Base-by-base conservation (phyloP, 2,797 vertebrate genomes). In the Furcifer pardalis region DNA sequence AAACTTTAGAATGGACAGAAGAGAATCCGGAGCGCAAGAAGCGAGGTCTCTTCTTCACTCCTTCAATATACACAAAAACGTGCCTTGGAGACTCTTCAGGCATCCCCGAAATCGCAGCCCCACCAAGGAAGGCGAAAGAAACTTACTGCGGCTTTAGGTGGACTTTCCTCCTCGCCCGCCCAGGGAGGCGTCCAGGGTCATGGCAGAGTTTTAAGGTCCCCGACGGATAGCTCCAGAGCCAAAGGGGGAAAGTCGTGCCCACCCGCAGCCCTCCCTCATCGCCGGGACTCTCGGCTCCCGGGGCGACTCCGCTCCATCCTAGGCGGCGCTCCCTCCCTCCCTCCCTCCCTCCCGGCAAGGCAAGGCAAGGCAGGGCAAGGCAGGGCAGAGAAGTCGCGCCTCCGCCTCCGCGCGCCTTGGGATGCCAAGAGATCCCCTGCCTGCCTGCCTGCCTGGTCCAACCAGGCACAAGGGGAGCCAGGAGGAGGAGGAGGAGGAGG, bases 111-210 rank as follows among this genome's bases (percentile, higher is more conserved):
- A n/a, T 65, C 27, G 10, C 19, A 32, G 15, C 37, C 13, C 37
- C 4, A 40, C 59, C 5, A 77, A 35, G 59, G 15, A 3, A 25
- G 25, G 2, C 3, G 32, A 73, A 79, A 8, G 66, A 71, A 84
- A 94, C 92, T 94, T 91, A 94, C 92, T 90, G 92, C 88, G 91
- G 86, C 87, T 89, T 89, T 86, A 79, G 49, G 9, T 90, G n/a
- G n/a, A n/a, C n/a, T 88, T 88, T 89, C 86, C 89, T 77, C 91
- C 90, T 86, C 91, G 77, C 8, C 75, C 52, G 63, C 73, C 91
- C 93, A 86, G 72, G 37, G 46, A 85, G 92, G 84, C 84, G 88
- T 86, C 85, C 90, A 86, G 86, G 88, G 89, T 84, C 91, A 89
- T 85, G 79, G 82, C 87, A 83, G 85, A 88, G 91, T 91, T 88